These are phyloP conservation scores for Lamprotornis superbus DNA, from an alignment of 2,113 vertebrate species.

Conservation along the genomic window DNA sequence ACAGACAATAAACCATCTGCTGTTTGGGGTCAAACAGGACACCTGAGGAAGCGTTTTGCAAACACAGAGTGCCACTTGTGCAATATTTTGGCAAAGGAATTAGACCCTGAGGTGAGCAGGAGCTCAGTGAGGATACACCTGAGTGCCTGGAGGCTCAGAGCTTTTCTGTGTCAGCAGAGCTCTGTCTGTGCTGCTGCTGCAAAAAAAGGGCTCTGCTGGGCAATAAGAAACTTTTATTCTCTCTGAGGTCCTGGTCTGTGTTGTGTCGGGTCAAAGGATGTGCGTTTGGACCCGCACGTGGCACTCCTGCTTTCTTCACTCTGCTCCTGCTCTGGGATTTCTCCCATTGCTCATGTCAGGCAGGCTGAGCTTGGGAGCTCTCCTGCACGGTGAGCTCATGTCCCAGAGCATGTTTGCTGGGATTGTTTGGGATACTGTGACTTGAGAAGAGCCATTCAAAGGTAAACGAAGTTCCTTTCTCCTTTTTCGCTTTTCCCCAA, in stretches of 20 bases:
- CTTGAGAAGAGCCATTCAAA: conserved; percentile 9
- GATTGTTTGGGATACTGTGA: not conserved
- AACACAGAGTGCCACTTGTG: not conserved
- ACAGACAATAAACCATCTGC: not conserved
- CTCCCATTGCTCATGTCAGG: not conserved
- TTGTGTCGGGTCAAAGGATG: not conserved
- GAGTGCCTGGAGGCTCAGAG: not conserved
- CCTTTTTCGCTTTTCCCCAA: not conserved
- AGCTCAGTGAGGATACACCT: not conserved
- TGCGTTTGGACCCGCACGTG: not conserved
- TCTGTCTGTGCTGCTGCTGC: not conserved
- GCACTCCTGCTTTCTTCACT: not conserved
- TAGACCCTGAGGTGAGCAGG: not conserved
- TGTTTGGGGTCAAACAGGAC: not conserved
- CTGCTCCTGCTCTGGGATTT: not conserved
- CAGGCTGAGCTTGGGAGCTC: not conserved
- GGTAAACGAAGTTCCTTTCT: not conserved
- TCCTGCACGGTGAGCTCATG: not conserved
- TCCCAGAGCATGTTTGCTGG: not conserved
- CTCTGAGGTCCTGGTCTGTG: not conserved
- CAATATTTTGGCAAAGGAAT: not conserved
- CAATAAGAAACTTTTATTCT: not conserved
- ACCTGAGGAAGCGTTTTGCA: not conserved
- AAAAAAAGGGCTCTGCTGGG: not conserved
- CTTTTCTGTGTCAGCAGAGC: not conserved